These are phyloP conservation scores for Hippopotamyrus pictus DNA, from an alignment of 2,797 vertebrate species.

Conservation along the genomic window DNA sequence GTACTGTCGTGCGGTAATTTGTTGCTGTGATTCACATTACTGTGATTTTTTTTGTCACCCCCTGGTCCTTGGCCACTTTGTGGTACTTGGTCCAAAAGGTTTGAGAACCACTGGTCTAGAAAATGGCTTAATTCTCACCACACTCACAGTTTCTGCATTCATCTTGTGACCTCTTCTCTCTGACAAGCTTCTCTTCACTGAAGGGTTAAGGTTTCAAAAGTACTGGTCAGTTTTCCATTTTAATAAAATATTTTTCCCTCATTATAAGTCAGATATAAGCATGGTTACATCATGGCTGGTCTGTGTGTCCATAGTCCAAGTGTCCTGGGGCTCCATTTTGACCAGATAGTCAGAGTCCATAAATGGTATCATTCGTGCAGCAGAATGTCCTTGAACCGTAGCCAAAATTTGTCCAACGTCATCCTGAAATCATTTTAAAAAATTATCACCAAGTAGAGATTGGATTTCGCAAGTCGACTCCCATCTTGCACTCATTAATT, in stretches of 20 bases:
- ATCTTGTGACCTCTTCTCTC: background rate
- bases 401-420: background rate
- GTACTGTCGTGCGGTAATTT: background rate
- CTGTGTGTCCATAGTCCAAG: background rate
- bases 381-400: background rate
- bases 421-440: background rate
- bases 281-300: background rate
- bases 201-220: background rate
- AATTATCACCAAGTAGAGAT: background rate
- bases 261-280: background rate
- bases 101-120: background rate
- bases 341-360: background rate
- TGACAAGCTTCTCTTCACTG: background rate
- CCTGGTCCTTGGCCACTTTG: background rate
- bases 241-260: background rate
- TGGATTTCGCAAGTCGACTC: background rate
- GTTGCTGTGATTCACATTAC: background rate
- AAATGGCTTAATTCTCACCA: background rate
- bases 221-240: background rate
- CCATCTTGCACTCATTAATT: background rate
- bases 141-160: background rate
- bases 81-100: background rate
- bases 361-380: background rate
- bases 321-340: background rate
- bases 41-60: background rate